Base-by-base conservation (phyloP, 1,140 invertebrate species). In the Platyscapa corneri region DNA sequence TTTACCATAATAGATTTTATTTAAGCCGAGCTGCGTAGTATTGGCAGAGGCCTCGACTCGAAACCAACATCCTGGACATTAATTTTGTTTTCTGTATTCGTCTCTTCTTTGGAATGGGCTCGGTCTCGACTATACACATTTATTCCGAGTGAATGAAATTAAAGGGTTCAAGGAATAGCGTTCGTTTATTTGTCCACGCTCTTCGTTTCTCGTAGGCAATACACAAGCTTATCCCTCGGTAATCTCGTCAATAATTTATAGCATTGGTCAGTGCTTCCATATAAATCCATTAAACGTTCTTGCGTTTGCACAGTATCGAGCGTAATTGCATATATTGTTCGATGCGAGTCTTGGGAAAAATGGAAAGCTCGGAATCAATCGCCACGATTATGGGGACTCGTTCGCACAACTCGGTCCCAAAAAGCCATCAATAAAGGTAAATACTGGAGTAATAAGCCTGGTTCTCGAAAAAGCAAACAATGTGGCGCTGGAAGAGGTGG, bases 141-240 rank as follows among this genome's bases (percentile, higher is more conserved):
- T 23, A 20, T 37, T 32, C 23, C 30, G 67, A 37, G 37, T 70
- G 67, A 70, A 37, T 70, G 67, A 70, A 37, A 37, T 70, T 70
- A 70, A 70, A 70, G 67, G 67, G 67, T 70, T 70, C 67, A 37
- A 70, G 67, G 67, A 70, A 70, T 30, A 65, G 16, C 8, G 12
- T 34, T 32, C 34, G 10, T 37, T 37, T n/a, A 34, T 37, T 7
- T 14, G 34, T 37, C 67, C 0, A 3, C 34, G 67, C 5, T 7
- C 34, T 32, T 23, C 20, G 67, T 70, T 14, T 23, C 3, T 65
- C 18, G 32, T 37, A 37, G 32, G 18, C 67, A 70, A 70, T 37
- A 32, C 20, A 37, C 32, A 20, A 32, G 6, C 67, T 70, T 70
- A 39, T 70, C 67, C 67, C 67, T 70, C 67, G n/a, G 23, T 70